Base-by-base conservation (phyloP, 2,797 vertebrate species). In the Bovichtus variegatus region DNA sequence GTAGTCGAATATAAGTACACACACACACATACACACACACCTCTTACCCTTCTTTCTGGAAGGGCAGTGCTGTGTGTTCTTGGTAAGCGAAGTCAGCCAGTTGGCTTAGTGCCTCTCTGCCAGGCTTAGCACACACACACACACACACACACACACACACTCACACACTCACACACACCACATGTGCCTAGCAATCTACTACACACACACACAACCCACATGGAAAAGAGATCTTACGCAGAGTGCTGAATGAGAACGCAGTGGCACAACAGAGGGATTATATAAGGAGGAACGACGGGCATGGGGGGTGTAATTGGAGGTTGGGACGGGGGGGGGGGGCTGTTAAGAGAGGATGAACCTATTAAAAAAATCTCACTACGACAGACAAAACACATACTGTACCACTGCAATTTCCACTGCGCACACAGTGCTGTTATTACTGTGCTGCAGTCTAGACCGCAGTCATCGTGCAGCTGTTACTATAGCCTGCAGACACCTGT, bases 261-360 rank as follows among this genome's bases (percentile, higher is more conserved):
- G 40, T 74, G 63, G 69, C 85, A 78, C 78, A 74, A 85, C 73
- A 78, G 61, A 77, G 75, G 78, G 78, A 78, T 89, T 86, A 84
- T 83, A 87, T 87, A 84, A 87, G 53, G 77, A 67, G 36, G 53
- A 74, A 50, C 27, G 54, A 63, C 23, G 5, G 63, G 38, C 25
- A 38, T 64, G 29, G 36, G 58, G 44, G 71, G 44, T 19, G 31
- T 80, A 80, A 78, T 81, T 79, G 79, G 74, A 40, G 66, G 50
- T 41, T 36, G 53, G 49, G 8, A n/a, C n/a, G 55, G 9, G 19
- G 44, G 7, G 58, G 25, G 59, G 31, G 55, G 49, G 64, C 27
- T 49, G 76, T 75, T 69, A 77, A 61, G 55, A 74, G 61, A 59
- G 69, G 75, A 90, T 80, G 80, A 83, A 88, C 78, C 67, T 76